Evolutionary conservation across 2,888 invertebrate species (phyloP).

Genomic region (Ophioninae sp.): DNA sequence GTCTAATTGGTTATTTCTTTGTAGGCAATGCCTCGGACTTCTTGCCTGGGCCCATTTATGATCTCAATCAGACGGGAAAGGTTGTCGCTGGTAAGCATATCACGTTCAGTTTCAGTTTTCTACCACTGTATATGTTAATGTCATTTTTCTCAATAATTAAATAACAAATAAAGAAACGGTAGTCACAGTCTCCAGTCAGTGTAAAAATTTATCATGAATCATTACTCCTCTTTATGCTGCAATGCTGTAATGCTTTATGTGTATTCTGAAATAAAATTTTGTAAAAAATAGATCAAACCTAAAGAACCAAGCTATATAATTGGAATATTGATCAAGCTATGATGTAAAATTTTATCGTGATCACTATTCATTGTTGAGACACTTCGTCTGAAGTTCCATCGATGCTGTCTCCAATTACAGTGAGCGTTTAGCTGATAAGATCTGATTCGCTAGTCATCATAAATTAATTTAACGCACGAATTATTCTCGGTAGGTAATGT

Average conservation of each 20-base stretch:
- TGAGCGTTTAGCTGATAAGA: conserved; percentile 80
- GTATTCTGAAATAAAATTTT: no score
- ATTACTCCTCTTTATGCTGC: no score
- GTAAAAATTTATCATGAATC: no score
- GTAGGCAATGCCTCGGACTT: conserved; percentile 82
- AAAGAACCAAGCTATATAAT: no score
- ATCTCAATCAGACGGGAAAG: conserved; percentile 93
- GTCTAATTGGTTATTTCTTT: conserved; percentile 74
- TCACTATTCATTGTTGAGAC: conserved; percentile 68
- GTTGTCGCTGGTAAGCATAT: conserved; percentile 88
- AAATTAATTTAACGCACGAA: background rate
- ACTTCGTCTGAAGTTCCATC: conserved; percentile 72
- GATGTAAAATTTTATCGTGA: conserved; percentile 68
- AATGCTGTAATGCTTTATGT: no score
- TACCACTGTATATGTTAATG: no score
- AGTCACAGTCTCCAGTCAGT: no score
- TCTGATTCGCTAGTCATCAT: conserved; percentile 70
- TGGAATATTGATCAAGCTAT: background rate
- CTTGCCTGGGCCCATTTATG: conserved; percentile 89
- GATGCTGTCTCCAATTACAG: conserved; percentile 69
- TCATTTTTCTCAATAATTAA: no score
- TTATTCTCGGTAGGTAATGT: conserved; percentile 1
- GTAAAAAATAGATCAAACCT: no score
- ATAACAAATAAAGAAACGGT: no score
- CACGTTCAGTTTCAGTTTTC: background rate